These are phyloP conservation scores for Hiodon tergisus DNA, from an alignment of 2,113 vertebrate genomes.

Conservation along the genomic window DNA sequence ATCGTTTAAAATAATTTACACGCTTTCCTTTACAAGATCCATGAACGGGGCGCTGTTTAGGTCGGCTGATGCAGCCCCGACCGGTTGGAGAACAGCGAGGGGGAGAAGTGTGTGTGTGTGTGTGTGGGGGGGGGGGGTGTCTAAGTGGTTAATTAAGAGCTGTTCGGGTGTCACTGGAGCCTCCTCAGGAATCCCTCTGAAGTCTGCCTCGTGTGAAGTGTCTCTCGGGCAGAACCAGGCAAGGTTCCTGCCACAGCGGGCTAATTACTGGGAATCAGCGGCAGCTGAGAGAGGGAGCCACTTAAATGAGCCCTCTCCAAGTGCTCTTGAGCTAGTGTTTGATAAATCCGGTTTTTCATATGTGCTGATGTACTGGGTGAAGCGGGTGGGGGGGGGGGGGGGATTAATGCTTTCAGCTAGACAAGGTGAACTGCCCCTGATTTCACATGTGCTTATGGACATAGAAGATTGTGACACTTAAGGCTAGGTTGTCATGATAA, in stretches of 20 bases:
- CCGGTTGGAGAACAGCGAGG: slow-evolving; percentile 72
- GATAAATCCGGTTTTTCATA: neutral
- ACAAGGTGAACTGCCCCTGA: too few relatives aligned
- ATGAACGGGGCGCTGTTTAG: slow-evolving; percentile 60
- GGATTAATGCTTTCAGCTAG: too few relatives aligned
- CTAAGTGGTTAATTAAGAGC: slow-evolving; percentile 86
- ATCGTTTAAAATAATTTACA: slow-evolving; percentile 90
- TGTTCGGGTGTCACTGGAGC: slow-evolving; percentile 73
- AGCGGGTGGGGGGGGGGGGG: neutral
- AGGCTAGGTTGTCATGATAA: neutral
- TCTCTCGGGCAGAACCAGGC: slow-evolving; percentile 73
- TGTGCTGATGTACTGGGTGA: neutral
- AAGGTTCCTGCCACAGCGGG: slow-evolving; percentile 66
- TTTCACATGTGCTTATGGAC: slow-evolving; percentile 11
- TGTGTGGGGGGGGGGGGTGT: slow-evolving; percentile 57
- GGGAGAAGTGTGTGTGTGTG: slow-evolving; percentile 19
- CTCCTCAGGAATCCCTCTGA: slow-evolving; percentile 77
- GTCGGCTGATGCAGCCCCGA: slow-evolving; percentile 55
- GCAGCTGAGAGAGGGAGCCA: slow-evolving; percentile 59
- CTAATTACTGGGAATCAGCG: slow-evolving; percentile 70
- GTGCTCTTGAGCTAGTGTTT: slow-evolving; percentile 50
- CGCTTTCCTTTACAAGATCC: slow-evolving; percentile 83
- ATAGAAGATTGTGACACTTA: neutral
- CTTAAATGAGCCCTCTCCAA: slow-evolving; percentile 36
- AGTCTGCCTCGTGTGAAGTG: slow-evolving; percentile 79